phyloP scores from a whole-genome alignment of 2,113 vertebrate genomes.

The Nannobrachium achirus region DNA sequence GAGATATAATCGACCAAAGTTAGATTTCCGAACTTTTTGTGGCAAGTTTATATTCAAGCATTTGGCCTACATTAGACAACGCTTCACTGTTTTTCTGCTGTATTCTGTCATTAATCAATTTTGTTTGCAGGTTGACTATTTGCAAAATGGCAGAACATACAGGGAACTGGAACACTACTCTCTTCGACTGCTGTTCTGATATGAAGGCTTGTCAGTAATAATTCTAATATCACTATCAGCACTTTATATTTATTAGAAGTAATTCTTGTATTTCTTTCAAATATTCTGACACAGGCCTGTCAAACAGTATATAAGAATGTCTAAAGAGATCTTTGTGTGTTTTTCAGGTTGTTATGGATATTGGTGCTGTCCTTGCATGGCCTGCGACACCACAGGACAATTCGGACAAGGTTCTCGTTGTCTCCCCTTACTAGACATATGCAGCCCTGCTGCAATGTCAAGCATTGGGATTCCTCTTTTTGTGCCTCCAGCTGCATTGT shows the following conservation, averaged over 20 bases:
- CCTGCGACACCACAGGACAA: conserved; percentile 37
- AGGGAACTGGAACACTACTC: conserved; percentile 21
- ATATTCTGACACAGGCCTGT: background rate
- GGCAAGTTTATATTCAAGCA: too few relatives aligned
- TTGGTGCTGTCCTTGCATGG: conserved; percentile 63
- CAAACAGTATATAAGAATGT: background rate
- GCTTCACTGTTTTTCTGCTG: too few relatives aligned
- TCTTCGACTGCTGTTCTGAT: conserved; percentile 44
- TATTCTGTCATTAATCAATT: background rate
- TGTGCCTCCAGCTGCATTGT: conserved; percentile 38
- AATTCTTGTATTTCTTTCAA: background rate
- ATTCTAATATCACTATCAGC: background rate
- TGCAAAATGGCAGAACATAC: conserved; percentile 10
- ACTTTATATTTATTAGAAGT: background rate
- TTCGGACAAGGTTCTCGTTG: conserved; percentile 49
- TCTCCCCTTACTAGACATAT: conserved; percentile 60
- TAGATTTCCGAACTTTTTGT: too few relatives aligned
- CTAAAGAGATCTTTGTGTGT: background rate
- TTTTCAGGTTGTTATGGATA: conserved; percentile 60
- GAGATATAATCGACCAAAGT: too few relatives aligned
- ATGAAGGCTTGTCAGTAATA: conserved; percentile 37
- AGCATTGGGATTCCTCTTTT: conserved; percentile 39
- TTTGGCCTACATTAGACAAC: too few relatives aligned
- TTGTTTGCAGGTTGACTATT: conserved; percentile 8
- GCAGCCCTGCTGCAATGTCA: background rate